Evolutionary conservation across 2,113 vertebrate genomes (phyloP).

Genomic region (Bufo gargarizans): DNA sequence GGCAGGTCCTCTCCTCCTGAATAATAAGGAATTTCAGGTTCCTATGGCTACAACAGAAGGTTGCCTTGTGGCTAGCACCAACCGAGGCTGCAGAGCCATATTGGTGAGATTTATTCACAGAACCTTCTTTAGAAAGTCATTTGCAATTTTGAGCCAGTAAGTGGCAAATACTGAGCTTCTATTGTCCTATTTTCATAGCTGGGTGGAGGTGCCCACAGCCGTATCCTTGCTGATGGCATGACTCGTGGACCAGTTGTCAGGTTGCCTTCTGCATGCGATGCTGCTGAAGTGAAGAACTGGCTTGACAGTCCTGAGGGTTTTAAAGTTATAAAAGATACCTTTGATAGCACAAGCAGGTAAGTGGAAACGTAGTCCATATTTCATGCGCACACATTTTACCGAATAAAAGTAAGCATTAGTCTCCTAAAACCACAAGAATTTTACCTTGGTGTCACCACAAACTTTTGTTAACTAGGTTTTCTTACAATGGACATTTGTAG

Average conservation of each 20-base stretch:
- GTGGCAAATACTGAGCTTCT: background rate
- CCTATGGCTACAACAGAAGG: slow-evolving; percentile 98
- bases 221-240: slow-evolving; percentile 94
- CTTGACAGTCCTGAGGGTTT: slow-evolving; percentile 88
- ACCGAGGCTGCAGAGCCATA: slow-evolving; percentile 93
- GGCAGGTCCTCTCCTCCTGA: slow-evolving; percentile 87
- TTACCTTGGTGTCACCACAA: background rate
- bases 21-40: slow-evolving; percentile 92
- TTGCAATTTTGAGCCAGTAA: background rate
- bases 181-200: slow-evolving; percentile 71
- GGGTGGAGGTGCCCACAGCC: slow-evolving; percentile 85
- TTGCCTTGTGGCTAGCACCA: slow-evolving; percentile 94
- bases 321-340: slow-evolving; percentile 83
- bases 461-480: background rate
- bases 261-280: slow-evolving; percentile 87
- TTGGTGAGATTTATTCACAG: slow-evolving; percentile 75
- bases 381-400: background rate
- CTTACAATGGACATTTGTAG: too few relatives aligned
- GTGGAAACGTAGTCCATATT: background rate
- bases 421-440: background rate
- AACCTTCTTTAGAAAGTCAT: background rate
- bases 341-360: slow-evolving; percentile 94
- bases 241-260: slow-evolving; percentile 92
- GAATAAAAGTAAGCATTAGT: background rate
- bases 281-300: slow-evolving; percentile 93